Base-by-base conservation (phyloP, 1,140 invertebrate species). In the Pachypeltis micranthus region DNA sequence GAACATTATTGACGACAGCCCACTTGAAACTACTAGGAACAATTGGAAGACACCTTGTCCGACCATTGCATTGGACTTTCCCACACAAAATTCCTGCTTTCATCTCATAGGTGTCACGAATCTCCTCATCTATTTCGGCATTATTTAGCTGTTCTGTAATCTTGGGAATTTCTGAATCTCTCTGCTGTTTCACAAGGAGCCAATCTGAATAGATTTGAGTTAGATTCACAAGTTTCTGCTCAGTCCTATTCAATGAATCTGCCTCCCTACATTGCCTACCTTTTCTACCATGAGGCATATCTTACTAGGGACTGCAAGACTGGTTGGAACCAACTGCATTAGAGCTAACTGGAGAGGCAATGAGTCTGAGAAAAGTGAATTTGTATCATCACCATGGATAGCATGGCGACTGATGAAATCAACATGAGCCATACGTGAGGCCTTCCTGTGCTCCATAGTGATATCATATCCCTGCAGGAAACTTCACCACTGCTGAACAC, bases 61-160 rank as follows among this genome's bases (percentile, higher is more conserved):
- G 47, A 14, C 19, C 7, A 51, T 57, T 57, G 12, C 55, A 4
- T 28, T 57, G 55, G 12, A 57, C 12, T 57, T 57, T 57, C 25
- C 55, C 10, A 51, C 47, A 51, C 47, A 51, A 27, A 14, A 57
- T 57, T 26, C 55, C 55, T 7, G 21, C 3, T 24, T 25, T 3
- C 12, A 57, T 3, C 7, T 57, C 55, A 57, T 57, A 57, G 21
- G 55, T 57, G 23, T 57, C 27, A 57, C 55, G 55, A 12, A 57
- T 14, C 3, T 12, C 25, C 23, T 57, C 55, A 7, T 3, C 2
- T 2, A 57, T 3, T 21, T 57, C 55, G 3, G 3, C 10, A 57
- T 51, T 57, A 25, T 27, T 25, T 10, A 24, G 25, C 25, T 57
- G 23, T 14, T 26, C 7, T 24, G 16, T 27, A 2, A 57, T 7